These are phyloP conservation scores for Smittia aterrima DNA, from an alignment of 2,888 invertebrate species.

Conservation along the genomic window DNA sequence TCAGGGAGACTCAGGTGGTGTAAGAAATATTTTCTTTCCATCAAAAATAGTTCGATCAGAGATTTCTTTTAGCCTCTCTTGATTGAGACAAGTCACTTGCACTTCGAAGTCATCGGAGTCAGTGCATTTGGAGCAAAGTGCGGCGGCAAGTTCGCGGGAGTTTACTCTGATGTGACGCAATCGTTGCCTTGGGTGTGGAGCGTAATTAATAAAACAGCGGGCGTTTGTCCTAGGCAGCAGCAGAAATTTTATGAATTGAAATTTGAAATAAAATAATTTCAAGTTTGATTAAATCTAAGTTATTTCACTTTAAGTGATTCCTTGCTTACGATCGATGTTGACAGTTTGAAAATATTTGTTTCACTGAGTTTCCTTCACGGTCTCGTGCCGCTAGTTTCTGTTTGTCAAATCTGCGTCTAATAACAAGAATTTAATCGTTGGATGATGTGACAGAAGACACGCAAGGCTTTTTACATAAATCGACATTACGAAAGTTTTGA, in stretches of 20 bases:
- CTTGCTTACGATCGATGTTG: too few relatives aligned
- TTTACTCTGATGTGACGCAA: slow-evolving; percentile 38
- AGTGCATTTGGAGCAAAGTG: slow-evolving; percentile 43
- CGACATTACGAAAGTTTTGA: too few relatives aligned
- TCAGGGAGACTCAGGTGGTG: slow-evolving; percentile 8
- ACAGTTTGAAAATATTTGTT: too few relatives aligned
- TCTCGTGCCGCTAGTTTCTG: too few relatives aligned
- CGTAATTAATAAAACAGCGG: background rate
- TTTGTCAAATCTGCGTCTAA: too few relatives aligned
- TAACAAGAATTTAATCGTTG: too few relatives aligned
- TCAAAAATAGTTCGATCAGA: too few relatives aligned
- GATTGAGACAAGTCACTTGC: background rate
- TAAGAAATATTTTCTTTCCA: background rate
- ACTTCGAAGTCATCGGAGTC: slow-evolving; percentile 39
- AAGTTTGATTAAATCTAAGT: background rate
- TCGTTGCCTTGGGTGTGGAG: slow-evolving; percentile 39
- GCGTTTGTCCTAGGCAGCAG: slow-evolving; percentile 1
- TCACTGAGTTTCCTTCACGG: too few relatives aligned
- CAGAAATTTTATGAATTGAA: background rate
- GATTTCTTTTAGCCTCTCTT: slow-evolving; percentile 3
- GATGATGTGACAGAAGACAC: too few relatives aligned
- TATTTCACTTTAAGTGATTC: background rate
- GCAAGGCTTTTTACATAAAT: too few relatives aligned
- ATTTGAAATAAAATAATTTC: background rate
- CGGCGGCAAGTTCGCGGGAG: slow-evolving; percentile 32